Conservation (phyloP, 2,888 invertebrate genomes). For the Polyommatus icarus region DNA sequence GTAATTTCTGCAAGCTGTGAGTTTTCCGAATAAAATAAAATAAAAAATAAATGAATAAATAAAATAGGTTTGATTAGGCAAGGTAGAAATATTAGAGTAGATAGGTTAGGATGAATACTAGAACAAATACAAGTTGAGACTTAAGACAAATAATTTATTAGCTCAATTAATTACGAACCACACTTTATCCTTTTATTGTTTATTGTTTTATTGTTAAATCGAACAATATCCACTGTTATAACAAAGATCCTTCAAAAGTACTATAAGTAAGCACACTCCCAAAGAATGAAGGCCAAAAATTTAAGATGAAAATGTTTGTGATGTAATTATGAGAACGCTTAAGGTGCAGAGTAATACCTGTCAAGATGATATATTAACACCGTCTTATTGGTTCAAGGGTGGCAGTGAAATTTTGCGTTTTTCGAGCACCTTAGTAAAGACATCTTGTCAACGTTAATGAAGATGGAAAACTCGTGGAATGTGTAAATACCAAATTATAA, state of each 20-base stretch:
- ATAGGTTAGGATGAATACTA: neutral
- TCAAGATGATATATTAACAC: constrained; percentile 72
- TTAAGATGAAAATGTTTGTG: constrained; percentile 43
- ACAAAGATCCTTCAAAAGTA: neutral
- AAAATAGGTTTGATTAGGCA: too few species aligned
- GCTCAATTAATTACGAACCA: neutral
- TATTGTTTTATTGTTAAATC: neutral
- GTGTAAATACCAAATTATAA: neutral
- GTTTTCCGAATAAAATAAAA: too few species aligned
- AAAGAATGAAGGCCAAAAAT: neutral
- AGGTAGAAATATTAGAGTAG: too few species aligned
- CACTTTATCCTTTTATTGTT: neutral
- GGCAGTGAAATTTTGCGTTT: constrained; percentile 15
- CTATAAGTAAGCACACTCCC: neutral
- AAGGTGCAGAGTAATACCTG: constrained; percentile 73
- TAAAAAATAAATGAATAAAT: too few species aligned
- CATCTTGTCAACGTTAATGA: neutral
- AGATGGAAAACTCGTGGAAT: neutral
- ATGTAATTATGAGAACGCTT: constrained; percentile 57
- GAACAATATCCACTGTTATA: neutral
- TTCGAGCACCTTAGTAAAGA: neutral
- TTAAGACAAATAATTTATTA: neutral
- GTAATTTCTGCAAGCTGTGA: too few species aligned
- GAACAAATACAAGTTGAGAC: neutral
- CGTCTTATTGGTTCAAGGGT: constrained; percentile 55